phyloP scores from a whole-genome alignment of 2,797 vertebrate species.

The Smutsia gigantea region DNA sequence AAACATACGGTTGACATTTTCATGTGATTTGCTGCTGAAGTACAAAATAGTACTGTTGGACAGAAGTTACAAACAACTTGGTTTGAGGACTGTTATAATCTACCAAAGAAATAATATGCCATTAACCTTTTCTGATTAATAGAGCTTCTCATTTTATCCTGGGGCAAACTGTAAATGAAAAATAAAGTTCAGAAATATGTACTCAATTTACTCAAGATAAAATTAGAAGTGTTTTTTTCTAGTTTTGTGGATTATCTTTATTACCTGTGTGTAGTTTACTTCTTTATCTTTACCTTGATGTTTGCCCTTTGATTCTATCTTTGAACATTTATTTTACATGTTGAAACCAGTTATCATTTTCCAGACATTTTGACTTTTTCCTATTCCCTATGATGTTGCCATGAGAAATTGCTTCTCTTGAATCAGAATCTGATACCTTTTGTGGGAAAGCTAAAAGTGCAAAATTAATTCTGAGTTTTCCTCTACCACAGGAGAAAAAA shows the following conservation, averaged over 20 bases:
- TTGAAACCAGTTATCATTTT: conserved; percentile 58
- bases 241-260: conserved; percentile 49
- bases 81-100: conserved; percentile 51
- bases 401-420: conserved; percentile 14
- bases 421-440: conserved; percentile 49
- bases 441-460: conserved; percentile 32
- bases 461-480: conserved; percentile 46
- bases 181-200: conserved; percentile 68
- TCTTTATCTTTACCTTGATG: conserved; percentile 56
- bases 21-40: conserved; percentile 57
- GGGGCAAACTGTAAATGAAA: conserved; percentile 62
- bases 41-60: conserved; percentile 29
- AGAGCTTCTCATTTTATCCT: conserved; percentile 67
- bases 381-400: conserved; percentile 19
- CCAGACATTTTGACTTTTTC: conserved; percentile 50
- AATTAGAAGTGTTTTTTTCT: conserved; percentile 21
- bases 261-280: conserved; percentile 39
- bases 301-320: conserved; percentile 58
- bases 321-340: conserved; percentile 57
- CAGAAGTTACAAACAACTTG: conserved; percentile 62
- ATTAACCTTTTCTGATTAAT: conserved; percentile 74
- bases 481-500: not conserved
- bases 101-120: conserved; percentile 64
- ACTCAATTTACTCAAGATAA: conserved; percentile 46
- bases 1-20: conserved; percentile 69